phyloP scores from a whole-genome alignment of 2,113 vertebrate species.

The Nymphicus hollandicus region DNA sequence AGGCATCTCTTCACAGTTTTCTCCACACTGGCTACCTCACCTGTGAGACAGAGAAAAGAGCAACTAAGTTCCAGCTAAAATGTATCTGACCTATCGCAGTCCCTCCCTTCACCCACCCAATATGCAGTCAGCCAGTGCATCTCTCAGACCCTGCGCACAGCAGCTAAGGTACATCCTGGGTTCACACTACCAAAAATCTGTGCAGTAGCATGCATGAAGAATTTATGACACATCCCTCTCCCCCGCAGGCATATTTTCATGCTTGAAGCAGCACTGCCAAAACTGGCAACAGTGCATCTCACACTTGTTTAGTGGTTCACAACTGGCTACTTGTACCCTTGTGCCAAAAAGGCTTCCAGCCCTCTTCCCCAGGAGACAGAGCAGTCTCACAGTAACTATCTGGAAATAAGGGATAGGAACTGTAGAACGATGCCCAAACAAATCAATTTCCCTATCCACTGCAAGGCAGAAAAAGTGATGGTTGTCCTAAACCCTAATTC shows the following conservation, averaged over 20 bases:
- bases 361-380: not conserved
- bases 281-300: not conserved
- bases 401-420: not conserved
- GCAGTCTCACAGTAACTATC: not conserved
- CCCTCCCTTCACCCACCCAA: not conserved
- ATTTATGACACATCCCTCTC: not conserved
- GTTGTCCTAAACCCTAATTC: not conserved
- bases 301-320: fast-evolving
- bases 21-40: conserved; percentile 84
- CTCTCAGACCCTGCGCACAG: not conserved
- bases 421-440: fast-evolving
- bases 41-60: conserved; percentile 63
- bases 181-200: not conserved
- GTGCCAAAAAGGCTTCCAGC: not conserved
- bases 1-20: conserved; percentile 91
- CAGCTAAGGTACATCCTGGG: not conserved
- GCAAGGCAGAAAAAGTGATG: not conserved
- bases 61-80: not conserved
- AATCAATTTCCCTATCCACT: not conserved
- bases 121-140: not conserved
- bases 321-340: not conserved
- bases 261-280: not conserved
- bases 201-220: fast-evolving
- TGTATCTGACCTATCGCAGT: not conserved
- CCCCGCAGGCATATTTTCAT: not conserved